Conservation (phyloP, 2,888 invertebrate species). For the Agrilus biguttatus region DNA sequence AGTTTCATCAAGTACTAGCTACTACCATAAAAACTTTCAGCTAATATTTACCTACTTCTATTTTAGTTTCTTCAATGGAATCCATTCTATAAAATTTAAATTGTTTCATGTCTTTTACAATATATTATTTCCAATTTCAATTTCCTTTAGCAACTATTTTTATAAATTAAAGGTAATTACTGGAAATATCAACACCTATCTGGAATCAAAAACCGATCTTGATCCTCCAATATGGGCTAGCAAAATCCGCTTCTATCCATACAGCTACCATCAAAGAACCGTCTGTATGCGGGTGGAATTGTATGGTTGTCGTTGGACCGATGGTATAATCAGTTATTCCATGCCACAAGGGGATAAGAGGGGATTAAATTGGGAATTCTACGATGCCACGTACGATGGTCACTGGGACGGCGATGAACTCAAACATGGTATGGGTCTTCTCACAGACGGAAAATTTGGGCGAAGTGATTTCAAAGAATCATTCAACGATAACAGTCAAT, state of each 20-base stretch:
- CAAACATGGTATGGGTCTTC: conserved; percentile 68
- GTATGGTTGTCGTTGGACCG: conserved; percentile 78
- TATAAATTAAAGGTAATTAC: conserved; percentile 49
- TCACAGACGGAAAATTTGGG: conserved; percentile 71
- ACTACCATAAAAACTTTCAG: too few relatives aligned
- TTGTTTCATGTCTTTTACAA: too few relatives aligned
- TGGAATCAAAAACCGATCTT: conserved; percentile 60
- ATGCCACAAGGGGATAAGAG: conserved; percentile 80
- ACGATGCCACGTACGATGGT: conserved; percentile 77
- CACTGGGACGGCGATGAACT: conserved; percentile 55
- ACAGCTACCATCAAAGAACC: conserved; percentile 68
- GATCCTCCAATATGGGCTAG: conserved; percentile 77
- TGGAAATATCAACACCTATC: conserved; percentile 76
- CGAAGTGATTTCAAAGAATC: conserved; percentile 58
- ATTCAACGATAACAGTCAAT: conserved; percentile 45
- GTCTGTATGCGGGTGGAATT: conserved; percentile 86
- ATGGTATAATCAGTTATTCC: conserved; percentile 70
- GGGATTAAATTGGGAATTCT: conserved; percentile 66
- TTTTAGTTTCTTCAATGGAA: too few relatives aligned
- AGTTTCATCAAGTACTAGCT: too few relatives aligned
- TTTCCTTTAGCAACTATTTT: background rate
- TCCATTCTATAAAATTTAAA: too few relatives aligned
- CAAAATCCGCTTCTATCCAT: conserved; percentile 72
- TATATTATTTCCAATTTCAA: too few relatives aligned
- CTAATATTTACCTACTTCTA: too few relatives aligned